A percentile compares a stretch with the other conserved stretches of the same genome.
Evolutionary conservation across 2,113 vertebrate species (phyloP).

Genomic region (Tinamus guttatus): DNA sequence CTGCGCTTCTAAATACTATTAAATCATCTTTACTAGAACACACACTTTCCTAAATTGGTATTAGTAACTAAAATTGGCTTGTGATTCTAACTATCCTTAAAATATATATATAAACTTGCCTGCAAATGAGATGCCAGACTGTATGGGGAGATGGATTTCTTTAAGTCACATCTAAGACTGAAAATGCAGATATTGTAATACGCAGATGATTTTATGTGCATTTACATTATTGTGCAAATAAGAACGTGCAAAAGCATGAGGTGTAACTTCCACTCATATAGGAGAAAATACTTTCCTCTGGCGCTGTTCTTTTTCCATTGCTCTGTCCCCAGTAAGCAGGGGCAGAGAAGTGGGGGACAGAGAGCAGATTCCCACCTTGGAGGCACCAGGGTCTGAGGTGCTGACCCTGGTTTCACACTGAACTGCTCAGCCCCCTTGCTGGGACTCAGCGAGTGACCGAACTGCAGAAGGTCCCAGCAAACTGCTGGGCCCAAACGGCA

Average conservation of each 20-base stretch:
- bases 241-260: neutral
- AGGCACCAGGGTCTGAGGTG: too few relatives aligned
- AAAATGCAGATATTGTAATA: neutral
- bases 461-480: accelerated
- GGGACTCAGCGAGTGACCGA: accelerated
- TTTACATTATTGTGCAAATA: neutral
- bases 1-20: constrained; percentile 49
- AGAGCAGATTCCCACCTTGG: accelerated
- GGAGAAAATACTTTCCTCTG: neutral
- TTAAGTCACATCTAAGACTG: neutral
- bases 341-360: neutral
- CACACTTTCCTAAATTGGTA: constrained; percentile 45
- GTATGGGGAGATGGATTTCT: neutral
- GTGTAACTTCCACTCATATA: neutral
- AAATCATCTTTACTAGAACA: constrained; percentile 56
- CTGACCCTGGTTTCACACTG: neutral
- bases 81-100: constrained; percentile 46
- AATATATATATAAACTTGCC: constrained; percentile 34
- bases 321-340: neutral
- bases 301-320: neutral
- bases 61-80: constrained; percentile 46
- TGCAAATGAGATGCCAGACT: constrained; percentile 27
- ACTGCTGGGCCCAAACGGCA: neutral
- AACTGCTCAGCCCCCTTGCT: accelerated
- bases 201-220: neutral